A percentile compares a stretch with the other conserved stretches of the same genome.
phyloP scores from a whole-genome alignment of 2,888 invertebrate genomes.

The Timandra comae region DNA sequence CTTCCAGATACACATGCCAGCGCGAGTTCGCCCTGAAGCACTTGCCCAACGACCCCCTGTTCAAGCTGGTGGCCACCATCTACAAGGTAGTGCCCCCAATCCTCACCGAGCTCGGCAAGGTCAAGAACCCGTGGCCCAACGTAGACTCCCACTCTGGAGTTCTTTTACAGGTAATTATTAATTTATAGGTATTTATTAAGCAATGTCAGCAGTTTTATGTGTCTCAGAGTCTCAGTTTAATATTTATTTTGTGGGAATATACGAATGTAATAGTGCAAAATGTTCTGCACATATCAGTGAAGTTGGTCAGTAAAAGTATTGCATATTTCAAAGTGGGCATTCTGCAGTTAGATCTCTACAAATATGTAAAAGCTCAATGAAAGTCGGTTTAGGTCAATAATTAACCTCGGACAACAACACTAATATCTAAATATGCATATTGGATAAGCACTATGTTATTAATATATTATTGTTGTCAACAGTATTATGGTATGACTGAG shows the following conservation, averaged over 20 bases:
- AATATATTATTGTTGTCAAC: too few species aligned
- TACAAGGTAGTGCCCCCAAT: conserved; percentile 96
- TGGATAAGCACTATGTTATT: too few species aligned
- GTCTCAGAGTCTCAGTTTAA: background rate
- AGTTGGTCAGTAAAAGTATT: too few species aligned
- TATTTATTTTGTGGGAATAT: background rate
- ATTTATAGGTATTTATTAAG: background rate
- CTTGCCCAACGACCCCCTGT: conserved; percentile 92
- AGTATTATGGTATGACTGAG: conserved; percentile 94
- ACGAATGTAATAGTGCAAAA: too few species aligned
- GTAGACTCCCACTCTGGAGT: conserved; percentile 98
- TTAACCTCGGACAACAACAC: too few species aligned
- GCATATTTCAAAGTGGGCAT: too few species aligned
- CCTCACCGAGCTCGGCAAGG: conserved; percentile 94
- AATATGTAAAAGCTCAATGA: too few species aligned
- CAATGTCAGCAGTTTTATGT: background rate
- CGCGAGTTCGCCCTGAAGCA: conserved; percentile 96
- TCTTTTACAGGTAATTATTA: conserved; percentile 83
- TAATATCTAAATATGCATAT: too few species aligned
- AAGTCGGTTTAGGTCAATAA: too few species aligned
- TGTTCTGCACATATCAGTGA: too few species aligned
- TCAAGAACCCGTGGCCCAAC: conserved; percentile 99
- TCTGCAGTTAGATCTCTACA: too few species aligned
- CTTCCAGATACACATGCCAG: conserved; percentile 87
- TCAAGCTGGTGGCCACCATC: conserved; percentile 92